These are phyloP conservation scores for Bradysia coprophila DNA, from an alignment of 1,140 invertebrate genomes.

Conservation along the genomic window DNA sequence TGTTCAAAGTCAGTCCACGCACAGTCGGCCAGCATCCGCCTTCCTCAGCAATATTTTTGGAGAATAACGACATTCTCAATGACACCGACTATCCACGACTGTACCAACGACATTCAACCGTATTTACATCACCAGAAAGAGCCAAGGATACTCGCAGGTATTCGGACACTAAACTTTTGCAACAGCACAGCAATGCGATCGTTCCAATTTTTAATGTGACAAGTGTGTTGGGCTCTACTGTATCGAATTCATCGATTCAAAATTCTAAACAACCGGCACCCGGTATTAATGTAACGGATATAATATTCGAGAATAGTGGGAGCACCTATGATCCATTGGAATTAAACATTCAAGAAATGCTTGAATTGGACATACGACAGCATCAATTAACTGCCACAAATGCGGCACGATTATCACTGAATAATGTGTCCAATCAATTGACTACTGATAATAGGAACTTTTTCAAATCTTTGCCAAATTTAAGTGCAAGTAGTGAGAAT, in stretches of 20 bases:
- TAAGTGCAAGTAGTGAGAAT: constrained; percentile 40
- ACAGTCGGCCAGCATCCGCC: constrained; percentile 19
- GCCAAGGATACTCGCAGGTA: constrained; percentile 18
- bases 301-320: constrained; percentile 22
- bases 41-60: constrained; percentile 22
- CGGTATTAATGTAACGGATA: constrained; percentile 8
- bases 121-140: constrained; percentile 11
- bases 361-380: constrained; percentile 26
- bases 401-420: not conserved
- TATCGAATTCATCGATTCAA: not conserved
- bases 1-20: constrained; percentile 10
- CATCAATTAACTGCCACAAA: not conserved
- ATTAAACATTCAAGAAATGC: constrained; percentile 27
- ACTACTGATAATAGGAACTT: constrained; percentile 11
- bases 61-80: constrained; percentile 23
- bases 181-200: constrained; percentile 3
- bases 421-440: not conserved
- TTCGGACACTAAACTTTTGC: constrained; percentile 26
- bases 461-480: constrained; percentile 41
- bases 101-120: constrained; percentile 13
- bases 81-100: constrained; percentile 16
- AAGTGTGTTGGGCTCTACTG: not conserved
- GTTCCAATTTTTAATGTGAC: constrained; percentile 3
- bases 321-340: constrained; percentile 24
- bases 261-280: no score